These are phyloP conservation scores for Ciconia stormi DNA, from an alignment of 2,113 vertebrate genomes.

Conservation along the genomic window DNA sequence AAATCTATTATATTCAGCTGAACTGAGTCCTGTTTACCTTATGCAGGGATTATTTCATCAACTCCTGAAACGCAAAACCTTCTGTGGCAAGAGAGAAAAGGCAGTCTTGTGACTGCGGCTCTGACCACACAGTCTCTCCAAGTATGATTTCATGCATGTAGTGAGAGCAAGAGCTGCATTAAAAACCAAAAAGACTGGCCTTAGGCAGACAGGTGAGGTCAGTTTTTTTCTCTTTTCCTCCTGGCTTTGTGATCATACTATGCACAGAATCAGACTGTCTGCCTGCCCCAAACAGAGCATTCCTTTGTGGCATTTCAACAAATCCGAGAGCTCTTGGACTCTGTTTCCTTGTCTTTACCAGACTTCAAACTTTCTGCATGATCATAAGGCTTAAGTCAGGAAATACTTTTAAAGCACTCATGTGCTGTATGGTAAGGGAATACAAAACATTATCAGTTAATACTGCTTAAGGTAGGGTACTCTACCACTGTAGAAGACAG, in stretches of 20 bases:
- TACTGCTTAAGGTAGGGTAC: neutral
- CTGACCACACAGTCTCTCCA: neutral
- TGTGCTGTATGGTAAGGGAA: neutral
- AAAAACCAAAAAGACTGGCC: neutral
- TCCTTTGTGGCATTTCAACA: neutral
- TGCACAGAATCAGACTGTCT: neutral
- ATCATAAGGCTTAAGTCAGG: neutral
- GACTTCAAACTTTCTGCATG: neutral
- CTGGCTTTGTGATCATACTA: neutral
- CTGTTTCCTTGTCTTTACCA: neutral
- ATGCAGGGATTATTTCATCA: neutral
- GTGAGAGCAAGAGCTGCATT: neutral
- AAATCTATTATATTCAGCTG: neutral
- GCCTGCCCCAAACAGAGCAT: neutral
- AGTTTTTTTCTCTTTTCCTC: neutral
- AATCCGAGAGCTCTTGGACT: neutral
- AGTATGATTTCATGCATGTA: conserved; percentile 24
- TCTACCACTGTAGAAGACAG: neutral
- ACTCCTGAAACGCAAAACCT: neutral
- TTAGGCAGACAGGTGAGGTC: conserved; percentile 11
- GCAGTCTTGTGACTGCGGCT: neutral
- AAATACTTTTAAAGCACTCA: neutral
- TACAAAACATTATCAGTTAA: neutral
- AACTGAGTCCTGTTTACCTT: neutral
- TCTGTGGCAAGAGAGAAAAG: neutral